These are phyloP conservation scores for Arctopsyche grandis DNA, from an alignment of 1,140 invertebrate species.

Conservation along the genomic window DNA sequence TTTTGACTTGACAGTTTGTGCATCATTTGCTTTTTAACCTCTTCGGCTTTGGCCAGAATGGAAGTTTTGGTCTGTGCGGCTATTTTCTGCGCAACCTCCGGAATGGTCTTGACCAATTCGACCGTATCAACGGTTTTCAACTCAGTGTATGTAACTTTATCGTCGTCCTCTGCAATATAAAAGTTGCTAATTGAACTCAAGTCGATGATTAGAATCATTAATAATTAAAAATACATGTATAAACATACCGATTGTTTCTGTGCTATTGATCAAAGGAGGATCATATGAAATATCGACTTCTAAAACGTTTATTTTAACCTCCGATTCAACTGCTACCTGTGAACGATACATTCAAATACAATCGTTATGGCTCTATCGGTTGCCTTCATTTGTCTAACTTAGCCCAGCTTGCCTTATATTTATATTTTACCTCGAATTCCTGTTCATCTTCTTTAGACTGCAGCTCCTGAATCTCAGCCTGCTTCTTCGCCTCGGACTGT, in stretches of 20 bases:
- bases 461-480: not conserved
- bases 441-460: not conserved
- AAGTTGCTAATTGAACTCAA: not conserved
- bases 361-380: not conserved
- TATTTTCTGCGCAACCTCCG: constrained; percentile 10
- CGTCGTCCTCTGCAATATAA: constrained; percentile 58
- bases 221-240: not conserved
- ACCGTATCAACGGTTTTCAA: constrained; percentile 56
- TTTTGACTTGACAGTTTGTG: not conserved
- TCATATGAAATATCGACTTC: not conserved
- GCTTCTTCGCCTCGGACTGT: constrained; percentile 20
- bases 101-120: constrained; percentile 31
- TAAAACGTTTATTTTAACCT: not conserved
- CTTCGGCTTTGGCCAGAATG: constrained; percentile 59
- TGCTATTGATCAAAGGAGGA: not conserved
- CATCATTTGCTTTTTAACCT: constrained; percentile 56
- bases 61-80: constrained; percentile 33
- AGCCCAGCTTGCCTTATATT: no score
- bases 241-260: not conserved
- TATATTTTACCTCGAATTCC: constrained; percentile 34
- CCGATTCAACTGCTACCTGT: not conserved
- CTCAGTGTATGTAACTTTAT: constrained; percentile 57
- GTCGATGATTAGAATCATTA: not conserved
- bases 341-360: not conserved
- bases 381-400: not conserved